Percentiles rank a stretch among this genome's conserved stretches.
Conservation (phyloP, 1,140 invertebrate genomes). For the Tribolium castaneum region DNA sequence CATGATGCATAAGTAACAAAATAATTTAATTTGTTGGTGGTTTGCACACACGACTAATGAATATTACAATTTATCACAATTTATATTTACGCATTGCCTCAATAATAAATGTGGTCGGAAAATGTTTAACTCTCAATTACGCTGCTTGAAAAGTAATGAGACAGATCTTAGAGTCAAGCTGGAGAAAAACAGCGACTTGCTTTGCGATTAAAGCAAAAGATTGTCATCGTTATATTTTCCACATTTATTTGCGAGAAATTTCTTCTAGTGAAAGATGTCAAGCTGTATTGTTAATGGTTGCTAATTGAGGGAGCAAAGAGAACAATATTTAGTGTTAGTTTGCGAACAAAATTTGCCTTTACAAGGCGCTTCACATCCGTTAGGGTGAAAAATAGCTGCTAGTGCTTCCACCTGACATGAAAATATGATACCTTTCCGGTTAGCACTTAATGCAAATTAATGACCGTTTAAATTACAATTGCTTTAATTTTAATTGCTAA, state of each 20-base stretch:
- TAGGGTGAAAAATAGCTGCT: neutral
- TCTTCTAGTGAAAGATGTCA: neutral
- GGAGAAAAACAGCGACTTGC: neutral
- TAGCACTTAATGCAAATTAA: slow-evolving; percentile 13
- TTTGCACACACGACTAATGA: neutral
- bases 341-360: neutral
- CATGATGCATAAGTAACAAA: neutral
- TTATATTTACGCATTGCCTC: no score
- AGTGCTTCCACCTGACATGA: slow-evolving; percentile 1
- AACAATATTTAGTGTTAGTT: neutral
- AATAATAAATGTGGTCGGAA: no score
- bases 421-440: slow-evolving; percentile 12
- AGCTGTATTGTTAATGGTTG: neutral
- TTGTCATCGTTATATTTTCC: neutral
- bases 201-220: neutral
- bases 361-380: neutral
- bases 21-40: neutral
- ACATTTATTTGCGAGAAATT: neutral
- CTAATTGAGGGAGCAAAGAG: neutral
- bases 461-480: slow-evolving; percentile 12
- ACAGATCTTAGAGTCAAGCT: neutral
- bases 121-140: no score
- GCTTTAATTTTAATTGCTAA: slow-evolving; percentile 27
- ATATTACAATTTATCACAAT: neutral
- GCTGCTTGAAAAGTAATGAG: no score